Base-by-base conservation (phyloP, 1,140 invertebrate genomes). In the Aphis craccivora region DNA sequence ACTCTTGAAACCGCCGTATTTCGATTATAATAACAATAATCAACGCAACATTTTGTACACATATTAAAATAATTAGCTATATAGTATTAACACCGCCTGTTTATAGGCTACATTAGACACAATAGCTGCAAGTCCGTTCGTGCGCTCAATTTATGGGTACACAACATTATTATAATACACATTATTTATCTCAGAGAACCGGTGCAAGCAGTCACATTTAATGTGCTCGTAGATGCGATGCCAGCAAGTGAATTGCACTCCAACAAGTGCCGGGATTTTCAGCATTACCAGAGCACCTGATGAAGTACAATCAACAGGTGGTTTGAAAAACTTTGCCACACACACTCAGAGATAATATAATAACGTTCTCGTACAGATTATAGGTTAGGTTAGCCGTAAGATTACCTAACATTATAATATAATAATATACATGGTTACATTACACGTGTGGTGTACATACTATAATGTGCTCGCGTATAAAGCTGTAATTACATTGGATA, bases 221-320 rank as follows among this genome's bases (percentile, higher is more conserved):
- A 45, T 55, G 90, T 37, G 60, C 91, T 53, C 81, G 91, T 86
- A 81, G 91, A 93, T 40, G 81, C n/a, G 90, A 94, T 87, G 94
- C 94, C 94, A 94, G 93, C 96, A 96, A 96, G 96, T 96, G 95
- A 96, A 96, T 96, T 98, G 98, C 97, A 98, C 98, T 98, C 97
- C 98, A 98, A 97, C 97, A 98, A 98, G 97, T 98, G 97, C 98
- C 98, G 98, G 98, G 98, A 97, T 96, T 95, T 95, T 88, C 67
- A 95, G 96, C 95, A 96, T 96, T 96, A 98, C 98, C 98, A 98
- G 98, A 98, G 98, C 98, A 98, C 98, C 98, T 98, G 98, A 98
- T 98, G 98, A 98, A 98, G 98, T 98, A 98, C 98, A 98, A 98
- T 98, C 97, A 97, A 97, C 97, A 98, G 98, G 97, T 84, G 93